phyloP scores from a whole-genome alignment of 2,797 vertebrate genomes.

The Esox masquinongy region DNA sequence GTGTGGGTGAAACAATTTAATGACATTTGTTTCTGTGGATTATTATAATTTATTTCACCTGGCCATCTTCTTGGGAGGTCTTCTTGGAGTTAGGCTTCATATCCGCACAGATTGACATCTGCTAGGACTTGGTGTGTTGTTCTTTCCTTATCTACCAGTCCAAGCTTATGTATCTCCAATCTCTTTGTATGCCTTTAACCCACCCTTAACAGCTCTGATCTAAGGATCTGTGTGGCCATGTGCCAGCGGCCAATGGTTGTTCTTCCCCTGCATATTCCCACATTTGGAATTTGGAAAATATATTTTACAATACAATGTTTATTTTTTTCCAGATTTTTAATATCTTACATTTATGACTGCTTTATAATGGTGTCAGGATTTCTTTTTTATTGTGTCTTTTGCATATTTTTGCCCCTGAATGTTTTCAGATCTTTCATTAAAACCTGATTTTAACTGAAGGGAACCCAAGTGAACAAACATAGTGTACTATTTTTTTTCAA shows the following conservation, averaged over 20 bases:
- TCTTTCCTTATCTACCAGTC: background rate
- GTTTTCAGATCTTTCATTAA: too few species aligned
- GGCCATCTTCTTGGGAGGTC: background rate
- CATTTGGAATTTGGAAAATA: background rate
- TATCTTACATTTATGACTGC: background rate
- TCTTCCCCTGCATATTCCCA: background rate
- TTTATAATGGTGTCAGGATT: too few species aligned
- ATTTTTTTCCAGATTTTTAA: background rate
- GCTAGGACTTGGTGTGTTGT: background rate
- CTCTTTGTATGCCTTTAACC: background rate
- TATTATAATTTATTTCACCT: background rate
- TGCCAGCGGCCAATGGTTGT: background rate
- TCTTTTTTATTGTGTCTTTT: too few species aligned
- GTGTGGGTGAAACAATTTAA: background rate
- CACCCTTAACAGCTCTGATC: background rate
- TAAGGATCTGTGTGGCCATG: background rate
- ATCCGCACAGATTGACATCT: background rate
- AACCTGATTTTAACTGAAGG: too few species aligned
- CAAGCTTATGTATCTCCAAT: background rate
- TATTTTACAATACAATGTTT: background rate
- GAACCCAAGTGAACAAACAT: too few species aligned
- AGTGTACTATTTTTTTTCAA: too few species aligned
- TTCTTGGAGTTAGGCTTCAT: constrained; percentile 1
- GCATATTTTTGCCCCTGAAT: too few species aligned
- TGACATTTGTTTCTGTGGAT: background rate